Evolutionary conservation across 2,888 invertebrate species (phyloP).

Genomic region (Lamellibrachia columna): DNA sequence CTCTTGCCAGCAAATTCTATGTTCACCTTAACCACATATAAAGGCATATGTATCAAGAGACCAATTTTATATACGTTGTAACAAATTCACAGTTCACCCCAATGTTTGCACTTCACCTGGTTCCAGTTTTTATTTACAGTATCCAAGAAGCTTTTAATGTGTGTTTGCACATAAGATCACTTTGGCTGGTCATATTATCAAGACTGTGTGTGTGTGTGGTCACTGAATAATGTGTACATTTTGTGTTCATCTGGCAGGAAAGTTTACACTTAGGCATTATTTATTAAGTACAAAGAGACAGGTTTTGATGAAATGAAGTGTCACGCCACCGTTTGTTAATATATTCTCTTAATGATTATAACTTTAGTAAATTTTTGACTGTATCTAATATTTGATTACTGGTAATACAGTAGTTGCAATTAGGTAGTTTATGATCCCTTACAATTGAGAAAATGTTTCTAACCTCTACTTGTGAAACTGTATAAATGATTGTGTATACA

Average conservation of each 20-base stretch:
- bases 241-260: not conserved
- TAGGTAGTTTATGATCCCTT: not conserved
- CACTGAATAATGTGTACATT: not conserved
- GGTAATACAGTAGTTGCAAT: not conserved
- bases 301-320: not conserved
- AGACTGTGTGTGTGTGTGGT: not conserved
- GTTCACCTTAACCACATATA: not conserved
- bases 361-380: not conserved
- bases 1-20: not conserved
- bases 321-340: not conserved
- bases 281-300: not conserved
- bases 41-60: not conserved
- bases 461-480: not conserved
- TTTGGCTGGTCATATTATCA: too few relatives aligned
- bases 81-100: not conserved
- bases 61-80: not conserved
- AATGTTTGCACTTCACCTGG: not conserved
- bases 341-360: not conserved
- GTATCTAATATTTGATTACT: not conserved
- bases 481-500: not conserved
- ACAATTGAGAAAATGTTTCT: not conserved
- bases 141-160: not conserved
- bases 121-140: not conserved
- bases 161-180: too few relatives aligned
- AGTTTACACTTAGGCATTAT: not conserved